These are phyloP conservation scores for Germaria angustata DNA, from an alignment of 2,888 invertebrate genomes.

Conservation along the genomic window DNA sequence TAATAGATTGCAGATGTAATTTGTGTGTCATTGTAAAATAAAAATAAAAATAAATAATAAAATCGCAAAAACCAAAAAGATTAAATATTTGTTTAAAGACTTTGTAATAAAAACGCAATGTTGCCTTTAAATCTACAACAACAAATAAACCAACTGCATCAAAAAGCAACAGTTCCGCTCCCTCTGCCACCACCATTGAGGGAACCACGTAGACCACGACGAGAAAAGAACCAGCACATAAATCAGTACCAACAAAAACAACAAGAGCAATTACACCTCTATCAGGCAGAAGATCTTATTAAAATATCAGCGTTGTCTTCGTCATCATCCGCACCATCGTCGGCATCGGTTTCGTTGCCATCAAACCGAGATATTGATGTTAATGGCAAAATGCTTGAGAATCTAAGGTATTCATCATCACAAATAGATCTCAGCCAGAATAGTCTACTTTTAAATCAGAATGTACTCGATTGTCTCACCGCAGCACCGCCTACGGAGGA, in stretches of 20 bases:
- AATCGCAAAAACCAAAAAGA: neutral
- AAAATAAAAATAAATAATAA: constrained; percentile 12
- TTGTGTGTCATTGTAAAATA: neutral
- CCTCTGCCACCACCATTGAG: constrained; percentile 55
- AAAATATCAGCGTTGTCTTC: constrained; percentile 58
- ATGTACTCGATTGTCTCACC: constrained; percentile 68
- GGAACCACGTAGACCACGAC: constrained; percentile 55
- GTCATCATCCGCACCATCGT: constrained; percentile 30
- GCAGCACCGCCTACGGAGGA: constrained; percentile 43
- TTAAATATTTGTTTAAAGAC: neutral
- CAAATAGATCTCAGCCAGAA: constrained; percentile 79
- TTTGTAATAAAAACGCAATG: constrained; percentile 57
- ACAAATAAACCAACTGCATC: constrained; percentile 57
- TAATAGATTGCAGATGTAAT: constrained; percentile 36
- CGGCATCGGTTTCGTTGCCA: constrained; percentile 49
- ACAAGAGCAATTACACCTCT: constrained; percentile 51
- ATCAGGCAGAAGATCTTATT: constrained; percentile 55
- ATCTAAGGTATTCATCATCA: constrained; percentile 75
- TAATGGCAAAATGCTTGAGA: constrained; percentile 74
- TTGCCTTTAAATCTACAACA: constrained; percentile 61
- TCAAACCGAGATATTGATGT: constrained; percentile 46
- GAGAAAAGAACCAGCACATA: constrained; percentile 51
- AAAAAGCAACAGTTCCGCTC: constrained; percentile 37
- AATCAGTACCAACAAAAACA: constrained; percentile 61
- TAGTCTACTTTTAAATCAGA: constrained; percentile 75